phyloP scores from a whole-genome alignment of 2,113 vertebrate genomes.

The Misgurnus mizolepis region DNA sequence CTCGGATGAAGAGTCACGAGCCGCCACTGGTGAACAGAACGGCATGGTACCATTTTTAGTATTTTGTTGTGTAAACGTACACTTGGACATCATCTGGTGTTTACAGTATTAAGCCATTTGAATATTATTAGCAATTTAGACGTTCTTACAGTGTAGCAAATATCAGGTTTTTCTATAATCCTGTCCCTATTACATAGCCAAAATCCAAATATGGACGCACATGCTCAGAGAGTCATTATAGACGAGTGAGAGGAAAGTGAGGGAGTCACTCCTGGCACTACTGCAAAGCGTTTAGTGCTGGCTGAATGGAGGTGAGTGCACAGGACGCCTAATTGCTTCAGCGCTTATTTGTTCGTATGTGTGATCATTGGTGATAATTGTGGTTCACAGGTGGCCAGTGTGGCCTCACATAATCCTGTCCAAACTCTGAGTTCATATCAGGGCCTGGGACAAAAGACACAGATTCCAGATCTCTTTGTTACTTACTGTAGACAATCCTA shows the following conservation, averaged over 20 bases:
- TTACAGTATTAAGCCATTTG: too few species aligned
- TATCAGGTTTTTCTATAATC: not conserved
- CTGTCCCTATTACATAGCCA: not conserved
- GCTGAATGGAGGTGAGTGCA: conserved; percentile 66
- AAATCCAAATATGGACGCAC: conserved; percentile 12
- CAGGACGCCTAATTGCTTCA: conserved; percentile 72
- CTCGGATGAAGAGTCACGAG: too few species aligned
- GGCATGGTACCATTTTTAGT: too few species aligned
- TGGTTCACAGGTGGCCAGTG: conserved; percentile 66
- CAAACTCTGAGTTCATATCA: conserved; percentile 66
- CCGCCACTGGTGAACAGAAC: too few species aligned
- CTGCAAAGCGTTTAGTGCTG: conserved; percentile 60
- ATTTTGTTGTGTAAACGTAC: too few species aligned
- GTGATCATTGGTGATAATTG: conserved; percentile 65
- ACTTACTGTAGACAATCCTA: conserved; percentile 54
- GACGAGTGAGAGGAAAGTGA: conserved; percentile 48
- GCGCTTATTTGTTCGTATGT: conserved; percentile 13
- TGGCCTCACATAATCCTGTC: conserved; percentile 49
- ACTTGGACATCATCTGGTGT: too few species aligned
- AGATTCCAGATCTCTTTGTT: conserved; percentile 56
- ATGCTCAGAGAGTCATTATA: conserved; percentile 41
- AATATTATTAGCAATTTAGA: too few species aligned
- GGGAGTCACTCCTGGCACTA: conserved; percentile 61
- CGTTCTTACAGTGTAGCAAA: too few species aligned
- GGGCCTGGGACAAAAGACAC: conserved; percentile 65